Percentiles rank a stretch among this genome's conserved stretches.
These are phyloP conservation scores for Aporophyla nigra DNA, from an alignment of 2,888 invertebrate species.

Conservation along the genomic window DNA sequence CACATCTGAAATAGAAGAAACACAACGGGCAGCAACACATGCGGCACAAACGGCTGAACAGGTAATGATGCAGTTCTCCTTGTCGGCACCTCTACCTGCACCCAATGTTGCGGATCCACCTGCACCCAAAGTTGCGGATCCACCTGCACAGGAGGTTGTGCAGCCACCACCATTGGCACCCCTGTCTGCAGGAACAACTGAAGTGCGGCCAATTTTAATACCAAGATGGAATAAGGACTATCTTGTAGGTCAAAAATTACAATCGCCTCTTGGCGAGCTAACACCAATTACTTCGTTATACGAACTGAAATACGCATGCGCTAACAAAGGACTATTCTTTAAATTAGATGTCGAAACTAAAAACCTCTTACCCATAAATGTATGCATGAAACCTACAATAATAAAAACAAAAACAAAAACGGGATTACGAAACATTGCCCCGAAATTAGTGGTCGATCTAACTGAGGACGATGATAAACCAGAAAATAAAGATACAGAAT, in stretches of 20 bases:
- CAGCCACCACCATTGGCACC: background rate
- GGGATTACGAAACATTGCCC: conserved; percentile 5
- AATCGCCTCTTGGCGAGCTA: conserved; percentile 39
- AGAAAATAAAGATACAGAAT: background rate
- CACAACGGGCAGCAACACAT: background rate
- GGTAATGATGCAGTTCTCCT: background rate
- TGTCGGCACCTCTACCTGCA: background rate
- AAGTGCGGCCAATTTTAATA: background rate
- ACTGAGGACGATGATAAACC: conserved; percentile 76
- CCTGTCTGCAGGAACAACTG: background rate
- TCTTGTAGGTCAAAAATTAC: conserved; percentile 9
- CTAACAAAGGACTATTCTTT: conserved; percentile 78
- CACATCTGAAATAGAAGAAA: conserved; percentile 36
- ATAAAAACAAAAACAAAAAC: conserved; percentile 59
- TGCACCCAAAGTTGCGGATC: background rate
- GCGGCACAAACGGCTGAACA: background rate
- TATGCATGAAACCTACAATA: conserved; percentile 76
- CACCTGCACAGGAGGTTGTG: background rate
- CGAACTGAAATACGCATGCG: conserved; percentile 80
- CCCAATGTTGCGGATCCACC: background rate
- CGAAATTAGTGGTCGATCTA: conserved; percentile 77
- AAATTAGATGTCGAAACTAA: conserved; percentile 81
- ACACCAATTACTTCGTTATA: conserved; percentile 75
- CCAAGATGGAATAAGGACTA: background rate
- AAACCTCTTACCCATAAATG: conserved; percentile 78